phyloP scores from a whole-genome alignment of 2,888 invertebrate genomes.

The Agrochola macilenta region DNA sequence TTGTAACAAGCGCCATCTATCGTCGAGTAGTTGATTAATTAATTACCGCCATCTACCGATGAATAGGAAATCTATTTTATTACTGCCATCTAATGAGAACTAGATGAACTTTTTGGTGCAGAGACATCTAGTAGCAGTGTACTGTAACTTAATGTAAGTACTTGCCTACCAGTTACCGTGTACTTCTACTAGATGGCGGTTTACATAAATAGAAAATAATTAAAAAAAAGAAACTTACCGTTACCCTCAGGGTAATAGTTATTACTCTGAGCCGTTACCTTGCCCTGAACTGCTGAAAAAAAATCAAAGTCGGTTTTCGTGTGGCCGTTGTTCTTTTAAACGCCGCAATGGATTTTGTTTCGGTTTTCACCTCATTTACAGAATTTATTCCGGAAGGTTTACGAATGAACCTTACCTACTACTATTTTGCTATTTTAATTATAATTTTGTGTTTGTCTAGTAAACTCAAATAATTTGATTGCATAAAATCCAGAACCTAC shows the following conservation, averaged over 20 bases:
- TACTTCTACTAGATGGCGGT: slow-evolving; percentile 22
- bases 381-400: too few relatives aligned
- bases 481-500: too few relatives aligned
- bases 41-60: not conserved
- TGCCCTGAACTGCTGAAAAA: too few relatives aligned
- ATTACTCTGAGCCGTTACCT: too few relatives aligned
- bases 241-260: too few relatives aligned
- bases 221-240: not conserved
- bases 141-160: not conserved
- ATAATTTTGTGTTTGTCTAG: too few relatives aligned
- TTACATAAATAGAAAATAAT: not conserved
- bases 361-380: not conserved
- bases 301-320: not conserved
- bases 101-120: not conserved
- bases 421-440: too few relatives aligned
- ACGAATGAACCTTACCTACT: too few relatives aligned
- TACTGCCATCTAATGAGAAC: slow-evolving; percentile 5
- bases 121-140: not conserved
- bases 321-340: too few relatives aligned
- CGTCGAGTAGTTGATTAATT: slow-evolving; percentile 22
- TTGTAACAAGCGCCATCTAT: slow-evolving; percentile 40
- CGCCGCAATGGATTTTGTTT: too few relatives aligned
- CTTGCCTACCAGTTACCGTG: not conserved
- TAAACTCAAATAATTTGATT: too few relatives aligned
- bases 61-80: not conserved